These are phyloP conservation scores for Karalla daura DNA, from an alignment of 2,797 vertebrate genomes.

Conservation along the genomic window DNA sequence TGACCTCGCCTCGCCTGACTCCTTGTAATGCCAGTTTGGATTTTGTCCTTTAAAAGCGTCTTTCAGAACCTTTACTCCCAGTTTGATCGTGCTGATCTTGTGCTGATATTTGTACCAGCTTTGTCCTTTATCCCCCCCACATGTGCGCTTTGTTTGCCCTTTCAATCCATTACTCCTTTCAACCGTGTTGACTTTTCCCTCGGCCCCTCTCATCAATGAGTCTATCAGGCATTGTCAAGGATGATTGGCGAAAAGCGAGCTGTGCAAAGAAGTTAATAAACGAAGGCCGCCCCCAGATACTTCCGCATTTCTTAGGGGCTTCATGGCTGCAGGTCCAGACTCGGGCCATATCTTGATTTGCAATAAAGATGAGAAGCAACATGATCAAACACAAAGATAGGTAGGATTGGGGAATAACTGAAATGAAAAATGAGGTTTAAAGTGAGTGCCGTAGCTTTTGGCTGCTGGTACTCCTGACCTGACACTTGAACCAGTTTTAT, in stretches of 20 bases:
- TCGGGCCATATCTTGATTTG: conserved; percentile 49
- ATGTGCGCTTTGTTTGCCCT: conserved; percentile 36
- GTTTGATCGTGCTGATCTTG: conserved; percentile 9
- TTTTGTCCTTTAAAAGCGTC: conserved; percentile 13
- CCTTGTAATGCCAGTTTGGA: conserved; percentile 25
- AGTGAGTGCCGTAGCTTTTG: conserved; percentile 66
- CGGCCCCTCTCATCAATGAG: conserved; percentile 37
- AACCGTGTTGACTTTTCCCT: conserved; percentile 33
- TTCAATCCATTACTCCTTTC: conserved; percentile 14
- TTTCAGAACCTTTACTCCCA: neutral
- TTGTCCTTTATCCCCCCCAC: conserved; percentile 13
- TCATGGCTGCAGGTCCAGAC: conserved; percentile 45
- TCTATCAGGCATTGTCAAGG: conserved; percentile 40
- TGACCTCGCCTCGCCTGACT: conserved; percentile 34
- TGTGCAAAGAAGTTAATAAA: conserved; percentile 56
- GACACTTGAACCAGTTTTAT: conserved; percentile 78
- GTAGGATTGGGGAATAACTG: conserved; percentile 34
- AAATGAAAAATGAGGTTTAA: conserved; percentile 61
- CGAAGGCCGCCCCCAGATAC: conserved; percentile 41
- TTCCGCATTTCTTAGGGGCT: conserved; percentile 49
- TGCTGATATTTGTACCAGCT: conserved; percentile 21
- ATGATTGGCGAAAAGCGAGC: conserved; percentile 47
- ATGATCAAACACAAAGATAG: conserved; percentile 61
- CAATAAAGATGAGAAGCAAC: conserved; percentile 67
- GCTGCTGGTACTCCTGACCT: conserved; percentile 76